A percentile compares a stretch with the other conserved stretches of the same genome.
Conservation (phyloP, 1,140 invertebrate species). For the Globodera ellingtonae region DNA sequence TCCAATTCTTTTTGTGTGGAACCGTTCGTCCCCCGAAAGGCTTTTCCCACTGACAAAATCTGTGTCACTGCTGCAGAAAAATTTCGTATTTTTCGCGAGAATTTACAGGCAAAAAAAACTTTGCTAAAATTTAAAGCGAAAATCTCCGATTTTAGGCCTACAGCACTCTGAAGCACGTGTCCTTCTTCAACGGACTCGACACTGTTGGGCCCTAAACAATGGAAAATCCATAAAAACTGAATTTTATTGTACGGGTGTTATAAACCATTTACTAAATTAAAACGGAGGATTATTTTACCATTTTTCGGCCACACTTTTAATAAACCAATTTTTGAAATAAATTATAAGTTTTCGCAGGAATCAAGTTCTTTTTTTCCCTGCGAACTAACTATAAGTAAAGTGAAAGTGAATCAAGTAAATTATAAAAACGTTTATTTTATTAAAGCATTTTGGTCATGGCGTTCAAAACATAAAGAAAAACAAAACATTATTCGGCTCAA, state of each 20-base stretch:
- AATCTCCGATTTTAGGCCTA: conserved; percentile 14
- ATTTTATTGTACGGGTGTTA: not conserved
- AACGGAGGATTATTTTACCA: not conserved
- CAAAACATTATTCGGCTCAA: too few relatives aligned
- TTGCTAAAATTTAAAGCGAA: not conserved
- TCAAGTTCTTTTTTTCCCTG: too few relatives aligned
- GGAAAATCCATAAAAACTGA: not conserved
- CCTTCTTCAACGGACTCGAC: conserved; percentile 58
- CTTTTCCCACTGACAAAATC: conserved; percentile 46
- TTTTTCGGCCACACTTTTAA: too few relatives aligned
- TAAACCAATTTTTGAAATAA: too few relatives aligned
- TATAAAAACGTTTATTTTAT: too few relatives aligned
- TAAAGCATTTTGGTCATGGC: too few relatives aligned
- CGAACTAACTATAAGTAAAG: too few relatives aligned
- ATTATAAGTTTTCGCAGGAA: too few relatives aligned
- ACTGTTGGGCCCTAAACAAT: conserved; percentile 47
- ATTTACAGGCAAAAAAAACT: conserved; percentile 32
- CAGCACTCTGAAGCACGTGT: conserved; percentile 47
- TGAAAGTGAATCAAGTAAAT: too few relatives aligned
- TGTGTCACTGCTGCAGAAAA: conserved; percentile 45
- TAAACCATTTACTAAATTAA: not conserved
- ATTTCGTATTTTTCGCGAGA: conserved; percentile 40
- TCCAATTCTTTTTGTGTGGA: conserved; percentile 24
- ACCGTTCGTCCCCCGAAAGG: conserved; percentile 39
- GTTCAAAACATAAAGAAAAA: too few relatives aligned